Evolutionary conservation across 2,113 vertebrate genomes (phyloP).

Genomic region (Strix aluco): DNA sequence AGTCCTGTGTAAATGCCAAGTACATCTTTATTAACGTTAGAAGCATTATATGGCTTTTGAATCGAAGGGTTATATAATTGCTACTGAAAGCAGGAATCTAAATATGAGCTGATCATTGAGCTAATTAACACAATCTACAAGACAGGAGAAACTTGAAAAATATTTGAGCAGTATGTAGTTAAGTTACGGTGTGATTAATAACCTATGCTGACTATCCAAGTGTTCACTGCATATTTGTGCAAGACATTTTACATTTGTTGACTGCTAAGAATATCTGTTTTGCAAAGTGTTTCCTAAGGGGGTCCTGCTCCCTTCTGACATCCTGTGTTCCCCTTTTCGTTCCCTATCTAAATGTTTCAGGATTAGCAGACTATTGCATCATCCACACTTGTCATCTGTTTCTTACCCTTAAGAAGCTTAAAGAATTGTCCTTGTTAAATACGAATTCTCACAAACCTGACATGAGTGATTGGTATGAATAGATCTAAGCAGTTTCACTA

Average conservation of each 20-base stretch:
- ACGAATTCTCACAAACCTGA: background rate
- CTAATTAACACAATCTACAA: background rate
- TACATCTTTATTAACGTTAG: background rate
- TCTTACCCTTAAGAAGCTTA: background rate
- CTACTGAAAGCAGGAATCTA: background rate
- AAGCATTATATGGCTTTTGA: background rate
- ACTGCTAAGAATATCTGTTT: background rate
- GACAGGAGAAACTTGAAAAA: background rate
- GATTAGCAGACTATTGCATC: background rate
- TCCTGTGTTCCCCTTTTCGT: background rate
- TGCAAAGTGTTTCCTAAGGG: background rate
- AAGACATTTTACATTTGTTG: background rate
- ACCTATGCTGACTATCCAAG: background rate
- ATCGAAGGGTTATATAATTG: background rate
- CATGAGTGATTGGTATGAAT: background rate
- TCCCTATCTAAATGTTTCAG: background rate
- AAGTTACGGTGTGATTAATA: background rate
- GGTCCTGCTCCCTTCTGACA: background rate
- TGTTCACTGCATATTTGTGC: background rate
- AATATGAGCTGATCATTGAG: background rate
- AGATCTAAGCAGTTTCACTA: background rate
- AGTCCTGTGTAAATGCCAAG: background rate
- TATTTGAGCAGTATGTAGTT: background rate
- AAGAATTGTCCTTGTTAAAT: background rate
- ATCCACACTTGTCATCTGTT: background rate